These are phyloP conservation scores for Papilio glaucus DNA, from an alignment of 1,140 invertebrate species.

Conservation along the genomic window DNA sequence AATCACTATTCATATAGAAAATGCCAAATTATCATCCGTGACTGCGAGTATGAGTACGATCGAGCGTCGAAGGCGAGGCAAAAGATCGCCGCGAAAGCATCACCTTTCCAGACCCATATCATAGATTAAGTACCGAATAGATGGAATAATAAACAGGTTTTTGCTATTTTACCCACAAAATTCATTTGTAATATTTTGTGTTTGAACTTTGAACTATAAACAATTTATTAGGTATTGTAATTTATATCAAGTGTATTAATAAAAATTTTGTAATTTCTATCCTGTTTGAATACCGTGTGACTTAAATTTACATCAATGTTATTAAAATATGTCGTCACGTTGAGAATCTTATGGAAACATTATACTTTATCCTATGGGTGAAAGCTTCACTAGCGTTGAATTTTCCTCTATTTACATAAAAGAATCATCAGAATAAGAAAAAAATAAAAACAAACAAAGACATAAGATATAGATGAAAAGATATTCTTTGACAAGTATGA, in stretches of 20 bases:
- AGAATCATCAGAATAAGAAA: background rate
- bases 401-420: background rate
- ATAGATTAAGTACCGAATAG: slow-evolving; percentile 56
- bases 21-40: slow-evolving; percentile 74
- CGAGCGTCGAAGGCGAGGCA: slow-evolving; percentile 76
- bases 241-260: no score
- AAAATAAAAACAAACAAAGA: background rate
- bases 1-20: slow-evolving; percentile 72
- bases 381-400: no score
- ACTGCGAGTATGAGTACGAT: slow-evolving; percentile 79
- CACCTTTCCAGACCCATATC: slow-evolving; percentile 68
- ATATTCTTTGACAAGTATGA: slow-evolving; percentile 66
- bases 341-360: no score
- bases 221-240: no score
- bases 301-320: no score
- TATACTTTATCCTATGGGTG: no score
- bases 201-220: no score
- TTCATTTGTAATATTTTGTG: no score
- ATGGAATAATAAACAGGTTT: slow-evolving; percentile 5
- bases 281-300: no score
- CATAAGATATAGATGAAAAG: background rate
- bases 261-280: no score
- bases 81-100: slow-evolving; percentile 77
- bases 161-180: background rate
- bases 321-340: no score